phyloP scores from a whole-genome alignment of 1,140 invertebrate species.

The Coenobita brevimanus region DNA sequence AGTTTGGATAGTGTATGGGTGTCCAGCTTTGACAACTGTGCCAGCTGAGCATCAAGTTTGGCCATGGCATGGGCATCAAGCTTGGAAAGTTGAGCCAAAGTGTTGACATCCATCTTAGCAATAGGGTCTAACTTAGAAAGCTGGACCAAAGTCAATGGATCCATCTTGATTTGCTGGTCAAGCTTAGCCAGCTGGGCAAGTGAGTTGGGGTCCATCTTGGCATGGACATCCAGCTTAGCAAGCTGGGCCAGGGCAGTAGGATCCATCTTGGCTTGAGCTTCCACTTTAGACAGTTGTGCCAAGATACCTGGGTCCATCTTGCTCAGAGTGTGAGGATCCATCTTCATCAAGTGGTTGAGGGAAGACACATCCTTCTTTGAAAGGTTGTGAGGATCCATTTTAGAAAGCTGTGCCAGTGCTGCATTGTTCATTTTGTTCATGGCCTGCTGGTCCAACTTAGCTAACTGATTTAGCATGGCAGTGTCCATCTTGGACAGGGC shows the following conservation, averaged over 20 bases:
- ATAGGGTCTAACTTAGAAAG: conserved; percentile 63
- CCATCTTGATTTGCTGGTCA: conserved; percentile 59
- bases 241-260: conserved; percentile 53
- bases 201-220: conserved; percentile 62
- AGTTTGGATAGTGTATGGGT: conserved; percentile 63
- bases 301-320: conserved; percentile 63
- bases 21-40: conserved; percentile 66
- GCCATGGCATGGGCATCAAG: conserved; percentile 65
- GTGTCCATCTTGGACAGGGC: conserved; percentile 58
- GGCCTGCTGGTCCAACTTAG: conserved; percentile 63
- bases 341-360: conserved; percentile 54
- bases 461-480: conserved; percentile 45
- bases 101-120: conserved; percentile 58
- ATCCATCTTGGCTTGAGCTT: conserved; percentile 65
- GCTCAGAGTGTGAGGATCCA: conserved; percentile 50
- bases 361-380: conserved; percentile 46
- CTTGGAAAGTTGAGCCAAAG: conserved; percentile 66
- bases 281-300: conserved; percentile 63
- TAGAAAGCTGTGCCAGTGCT: conserved; percentile 50
- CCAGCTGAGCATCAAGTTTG: conserved; percentile 66
- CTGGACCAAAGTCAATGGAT: conserved; percentile 59
- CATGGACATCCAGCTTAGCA: conserved; percentile 58
- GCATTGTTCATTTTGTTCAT: conserved; percentile 63
- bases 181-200: conserved; percentile 65
- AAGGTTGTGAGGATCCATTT: conserved; percentile 58